phyloP scores from a whole-genome alignment of 2,797 vertebrate species.

The Pachyuromys duprasi region DNA sequence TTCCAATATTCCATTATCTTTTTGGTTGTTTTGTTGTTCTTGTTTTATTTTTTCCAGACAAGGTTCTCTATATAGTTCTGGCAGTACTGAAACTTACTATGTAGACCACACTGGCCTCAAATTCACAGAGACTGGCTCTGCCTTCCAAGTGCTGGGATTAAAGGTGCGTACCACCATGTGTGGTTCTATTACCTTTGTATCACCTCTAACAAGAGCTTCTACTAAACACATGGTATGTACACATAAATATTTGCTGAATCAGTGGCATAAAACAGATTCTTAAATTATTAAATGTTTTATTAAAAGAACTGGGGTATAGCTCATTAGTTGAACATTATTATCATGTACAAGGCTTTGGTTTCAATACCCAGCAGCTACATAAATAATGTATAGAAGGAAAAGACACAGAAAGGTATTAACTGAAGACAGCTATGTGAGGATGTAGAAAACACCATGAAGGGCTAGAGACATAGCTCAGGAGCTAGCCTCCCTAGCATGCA shows the following conservation, averaged over 20 bases:
- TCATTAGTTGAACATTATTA: background rate
- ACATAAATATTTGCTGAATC: background rate
- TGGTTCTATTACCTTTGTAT: background rate
- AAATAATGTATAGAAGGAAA: background rate
- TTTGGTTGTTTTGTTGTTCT: background rate
- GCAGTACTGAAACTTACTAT: background rate
- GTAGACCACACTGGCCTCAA: background rate
- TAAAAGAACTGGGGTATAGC: background rate
- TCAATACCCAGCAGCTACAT: background rate
- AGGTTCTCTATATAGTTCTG: background rate
- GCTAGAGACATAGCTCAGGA: background rate
- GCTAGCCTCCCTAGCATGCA: background rate
- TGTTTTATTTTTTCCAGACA: background rate
- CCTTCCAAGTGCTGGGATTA: background rate
- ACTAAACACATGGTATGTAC: background rate
- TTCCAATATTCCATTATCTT: background rate
- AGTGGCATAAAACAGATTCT: background rate
- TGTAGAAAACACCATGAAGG: background rate
- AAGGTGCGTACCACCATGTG: background rate
- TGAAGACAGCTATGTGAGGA: background rate
- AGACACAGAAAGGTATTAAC: background rate
- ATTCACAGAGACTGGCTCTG: background rate
- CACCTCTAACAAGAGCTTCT: background rate
- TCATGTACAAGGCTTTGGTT: background rate
- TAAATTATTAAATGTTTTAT: constrained; percentile 9